Percentiles rank a stretch among this genome's conserved stretches.
Conservation (phyloP, 2,888 invertebrate genomes). For the Leptarthrus brevirostris region DNA sequence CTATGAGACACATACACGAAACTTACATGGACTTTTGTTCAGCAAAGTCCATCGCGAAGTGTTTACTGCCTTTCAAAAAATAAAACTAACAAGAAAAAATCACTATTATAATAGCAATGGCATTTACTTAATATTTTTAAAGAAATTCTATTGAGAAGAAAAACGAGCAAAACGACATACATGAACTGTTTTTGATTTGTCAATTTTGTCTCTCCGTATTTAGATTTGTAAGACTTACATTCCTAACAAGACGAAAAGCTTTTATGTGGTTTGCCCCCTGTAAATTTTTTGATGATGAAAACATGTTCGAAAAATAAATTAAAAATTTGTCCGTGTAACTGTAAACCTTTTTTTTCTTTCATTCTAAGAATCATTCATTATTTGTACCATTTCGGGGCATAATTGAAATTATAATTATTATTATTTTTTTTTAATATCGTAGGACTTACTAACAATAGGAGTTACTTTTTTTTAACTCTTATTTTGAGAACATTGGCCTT, state of each 20-base stretch:
- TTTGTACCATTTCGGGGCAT: not conserved
- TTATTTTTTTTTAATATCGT: too few species aligned
- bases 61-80: conserved; percentile 5
- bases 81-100: conserved; percentile 52
- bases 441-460: not conserved
- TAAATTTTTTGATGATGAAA: conserved; percentile 27
- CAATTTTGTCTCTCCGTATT: conserved; percentile 19
- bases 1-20: conserved; percentile 9
- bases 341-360: not conserved
- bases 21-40: conserved; percentile 54
- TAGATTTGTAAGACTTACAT: conserved; percentile 50
- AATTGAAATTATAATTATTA: not conserved
- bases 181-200: conserved; percentile 38
- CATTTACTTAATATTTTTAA: conserved; percentile 52
- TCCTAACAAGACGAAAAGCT: conserved; percentile 50
- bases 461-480: conserved; percentile 1
- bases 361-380: too few species aligned
- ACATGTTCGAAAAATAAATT: not conserved
- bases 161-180: not conserved
- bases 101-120: conserved; percentile 48
- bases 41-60: conserved; percentile 52
- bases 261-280: conserved; percentile 37
- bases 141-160: conserved; percentile 18
- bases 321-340: not conserved
- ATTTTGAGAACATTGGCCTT: not conserved